Conservation (phyloP, 2,797 vertebrate genomes). For the Halcyon chelicuti region DNA sequence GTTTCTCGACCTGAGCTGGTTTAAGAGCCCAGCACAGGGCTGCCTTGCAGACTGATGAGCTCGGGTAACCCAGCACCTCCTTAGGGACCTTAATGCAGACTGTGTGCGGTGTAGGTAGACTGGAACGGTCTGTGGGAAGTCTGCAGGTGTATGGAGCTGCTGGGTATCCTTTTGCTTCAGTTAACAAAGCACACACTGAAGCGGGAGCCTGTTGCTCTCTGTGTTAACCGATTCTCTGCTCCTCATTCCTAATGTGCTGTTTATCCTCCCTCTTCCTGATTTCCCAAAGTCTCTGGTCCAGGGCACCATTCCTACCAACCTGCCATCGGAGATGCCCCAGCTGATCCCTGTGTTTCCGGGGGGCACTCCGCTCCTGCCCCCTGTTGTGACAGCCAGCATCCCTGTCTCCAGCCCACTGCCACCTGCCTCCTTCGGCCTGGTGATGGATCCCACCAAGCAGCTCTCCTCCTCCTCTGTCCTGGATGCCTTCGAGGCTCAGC, state of each 20-base stretch:
- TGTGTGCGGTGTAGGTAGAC: neutral
- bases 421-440: slow-evolving; percentile 86
- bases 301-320: slow-evolving; percentile 86
- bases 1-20: neutral
- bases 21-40: neutral
- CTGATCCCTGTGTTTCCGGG: slow-evolving; percentile 84
- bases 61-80: neutral
- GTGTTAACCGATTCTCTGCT: neutral
- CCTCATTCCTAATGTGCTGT: neutral
- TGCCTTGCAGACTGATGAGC: neutral
- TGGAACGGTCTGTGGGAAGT: neutral
- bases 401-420: slow-evolving; percentile 87
- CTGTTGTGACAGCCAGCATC: slow-evolving; percentile 83
- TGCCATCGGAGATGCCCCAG: slow-evolving; percentile 92
- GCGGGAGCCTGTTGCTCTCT: neutral
- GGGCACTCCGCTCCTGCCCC: slow-evolving; percentile 77
- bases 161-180: neutral
- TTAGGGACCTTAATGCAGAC: neutral
- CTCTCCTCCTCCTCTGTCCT: slow-evolving; percentile 79
- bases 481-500: slow-evolving; percentile 71
- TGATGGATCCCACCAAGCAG: slow-evolving; percentile 82
- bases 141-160: neutral
- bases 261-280: neutral
- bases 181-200: accelerated
- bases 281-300: slow-evolving; percentile 81